These are phyloP conservation scores for Dryocosmus kuriphilus DNA, from an alignment of 2,888 invertebrate species.

Conservation along the genomic window DNA sequence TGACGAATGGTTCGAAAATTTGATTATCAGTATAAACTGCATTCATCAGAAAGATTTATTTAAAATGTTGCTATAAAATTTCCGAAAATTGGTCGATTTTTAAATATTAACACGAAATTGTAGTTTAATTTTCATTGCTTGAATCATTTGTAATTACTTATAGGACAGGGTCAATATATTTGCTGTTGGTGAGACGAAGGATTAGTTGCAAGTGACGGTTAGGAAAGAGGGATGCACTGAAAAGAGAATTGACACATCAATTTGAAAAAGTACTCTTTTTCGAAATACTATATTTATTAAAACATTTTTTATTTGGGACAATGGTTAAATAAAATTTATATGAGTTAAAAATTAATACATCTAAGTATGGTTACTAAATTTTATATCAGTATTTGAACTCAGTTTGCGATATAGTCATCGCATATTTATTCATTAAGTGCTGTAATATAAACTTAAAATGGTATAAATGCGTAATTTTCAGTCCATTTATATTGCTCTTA, in stretches of 20 bases:
- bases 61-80: background rate
- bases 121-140: background rate
- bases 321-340: too few species aligned
- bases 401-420: background rate
- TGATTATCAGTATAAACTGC: background rate
- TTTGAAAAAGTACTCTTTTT: background rate
- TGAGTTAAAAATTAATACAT: too few species aligned
- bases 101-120: background rate
- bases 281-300: too few species aligned
- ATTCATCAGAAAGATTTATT: background rate
- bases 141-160: background rate
- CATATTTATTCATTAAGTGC: background rate
- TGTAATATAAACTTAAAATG: background rate
- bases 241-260: background rate
- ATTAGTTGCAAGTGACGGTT: background rate
- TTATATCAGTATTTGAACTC: background rate
- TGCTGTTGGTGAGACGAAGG: background rate
- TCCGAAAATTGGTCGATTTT: background rate
- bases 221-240: background rate
- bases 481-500: background rate
- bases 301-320: too few species aligned
- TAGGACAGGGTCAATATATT: background rate
- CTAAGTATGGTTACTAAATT: background rate
- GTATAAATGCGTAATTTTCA: background rate
- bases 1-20: conserved; percentile 58